Conservation (phyloP, 2,113 vertebrate genomes). For the Accipiter virgatus region DNA sequence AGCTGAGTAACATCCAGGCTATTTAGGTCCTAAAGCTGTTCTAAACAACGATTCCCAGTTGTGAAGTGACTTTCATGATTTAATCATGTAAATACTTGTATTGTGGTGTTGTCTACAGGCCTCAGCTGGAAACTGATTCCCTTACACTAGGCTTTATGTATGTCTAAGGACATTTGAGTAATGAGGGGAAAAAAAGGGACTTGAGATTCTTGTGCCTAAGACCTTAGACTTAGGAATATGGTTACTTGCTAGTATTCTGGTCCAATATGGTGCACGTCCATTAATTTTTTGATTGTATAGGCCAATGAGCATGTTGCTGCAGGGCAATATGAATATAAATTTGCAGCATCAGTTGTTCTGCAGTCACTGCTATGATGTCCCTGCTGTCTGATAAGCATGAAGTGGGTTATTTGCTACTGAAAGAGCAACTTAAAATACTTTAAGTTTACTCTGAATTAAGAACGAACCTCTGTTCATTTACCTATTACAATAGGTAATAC, state of each 20-base stretch:
- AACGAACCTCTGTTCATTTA: not conserved
- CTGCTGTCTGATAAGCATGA: not conserved
- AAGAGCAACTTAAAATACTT: not conserved
- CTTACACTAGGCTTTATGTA: not conserved
- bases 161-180: not conserved
- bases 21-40: not conserved
- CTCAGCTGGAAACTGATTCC: not conserved
- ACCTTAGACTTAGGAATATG: not conserved
- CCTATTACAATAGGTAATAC: not conserved
- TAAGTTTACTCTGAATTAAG: not conserved
- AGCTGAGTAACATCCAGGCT: not conserved
- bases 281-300: not conserved
- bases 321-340: not conserved
- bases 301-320: not conserved
- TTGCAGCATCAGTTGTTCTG: not conserved
- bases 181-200: not conserved
- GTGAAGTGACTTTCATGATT: not conserved
- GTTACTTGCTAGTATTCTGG: not conserved
- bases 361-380: not conserved
- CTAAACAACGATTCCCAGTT: not conserved
- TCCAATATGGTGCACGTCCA: not conserved
- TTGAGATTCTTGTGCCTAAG: not conserved
- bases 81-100: not conserved
- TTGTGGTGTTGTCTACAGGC: not conserved
- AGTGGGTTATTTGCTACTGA: not conserved